Base-by-base conservation (phyloP, 2,797 vertebrate species). In the Peromyscus nudipes region DNA sequence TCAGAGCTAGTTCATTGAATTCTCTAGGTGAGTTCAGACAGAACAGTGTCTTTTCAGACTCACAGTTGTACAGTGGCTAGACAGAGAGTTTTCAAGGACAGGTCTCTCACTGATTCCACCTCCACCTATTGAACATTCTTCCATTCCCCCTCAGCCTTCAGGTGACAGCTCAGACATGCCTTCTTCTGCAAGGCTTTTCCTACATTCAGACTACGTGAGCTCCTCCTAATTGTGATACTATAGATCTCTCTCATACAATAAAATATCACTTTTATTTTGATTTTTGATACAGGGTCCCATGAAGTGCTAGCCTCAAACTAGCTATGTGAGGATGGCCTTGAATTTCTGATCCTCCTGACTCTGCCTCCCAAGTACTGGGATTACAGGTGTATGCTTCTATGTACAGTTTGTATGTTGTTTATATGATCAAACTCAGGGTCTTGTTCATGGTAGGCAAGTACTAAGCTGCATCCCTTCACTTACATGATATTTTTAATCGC, bases 41-140 rank as follows among this genome's bases (percentile, higher is more conserved):
- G 9, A 88, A 8, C 71, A 84, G 37, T 76, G 37, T 76, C 52
- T 88, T 77, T 95, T 73, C 34, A n/a, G 55, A 89, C 46, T 95
- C 62, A 92, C 31, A 75, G 19, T 85, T 75, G 93, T 62, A 71
- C 2, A 73, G 9, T 21, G 2, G 5, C 14, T 91, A 11, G 17
- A 69, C 46, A 55, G 23, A 46, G n/a, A 89, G 92, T 79, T 69
- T 40, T 75, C 29, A 40, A 65, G 5, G 10, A 10, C n/a, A 40
- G 23, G 57, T 80, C 27, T 84, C 11, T 57, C 25, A 55, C 37
- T 90, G 46, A 1, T 21, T 82, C n/a, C 25, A 9, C 6, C 6
- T 71, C 23, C 2, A 49, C 46, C 60, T 57, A 43, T 4, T 62
- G 37, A 27, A 67, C 16, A 55, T 2, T 31, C 52, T 14, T 87